phyloP scores from a whole-genome alignment of 2,113 vertebrate genomes.

The Excalfactoria chinensis region DNA sequence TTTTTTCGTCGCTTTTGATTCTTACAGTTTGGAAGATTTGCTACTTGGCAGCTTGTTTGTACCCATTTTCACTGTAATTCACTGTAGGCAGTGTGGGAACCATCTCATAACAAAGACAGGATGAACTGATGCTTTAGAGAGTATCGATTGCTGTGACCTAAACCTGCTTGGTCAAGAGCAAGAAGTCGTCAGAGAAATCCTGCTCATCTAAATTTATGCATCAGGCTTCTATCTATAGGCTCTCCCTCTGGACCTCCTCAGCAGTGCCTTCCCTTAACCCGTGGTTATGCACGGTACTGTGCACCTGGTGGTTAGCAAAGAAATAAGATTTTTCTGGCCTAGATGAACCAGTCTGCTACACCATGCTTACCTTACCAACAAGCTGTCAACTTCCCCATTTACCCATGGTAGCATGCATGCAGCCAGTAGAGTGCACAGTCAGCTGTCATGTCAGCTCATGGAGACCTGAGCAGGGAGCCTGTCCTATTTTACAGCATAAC shows the following conservation, averaged over 20 bases:
- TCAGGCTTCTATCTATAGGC: neutral
- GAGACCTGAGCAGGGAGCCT: neutral
- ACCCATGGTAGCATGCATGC: accelerated
- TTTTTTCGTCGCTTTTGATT: neutral
- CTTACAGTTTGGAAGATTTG: neutral
- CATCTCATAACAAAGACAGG: neutral
- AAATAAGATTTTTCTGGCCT: neutral
- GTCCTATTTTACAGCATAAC: neutral
- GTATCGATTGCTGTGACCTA: accelerated
- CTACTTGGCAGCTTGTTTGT: neutral
- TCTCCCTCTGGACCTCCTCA: neutral
- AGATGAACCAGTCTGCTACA: accelerated
- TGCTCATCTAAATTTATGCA: neutral
- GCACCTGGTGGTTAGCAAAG: neutral
- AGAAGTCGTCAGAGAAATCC: neutral
- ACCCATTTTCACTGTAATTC: neutral
- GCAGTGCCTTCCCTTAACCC: neutral
- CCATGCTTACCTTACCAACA: too few species aligned
- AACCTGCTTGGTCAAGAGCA: neutral
- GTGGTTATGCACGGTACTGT: neutral
- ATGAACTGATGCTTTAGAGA: neutral
- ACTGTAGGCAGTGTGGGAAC: neutral
- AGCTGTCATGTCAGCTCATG: neutral
- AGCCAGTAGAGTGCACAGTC: neutral
- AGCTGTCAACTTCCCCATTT: neutral